Evolutionary conservation across 1,140 invertebrate genomes (phyloP).

Genomic region (Conus ventricosus): DNA sequence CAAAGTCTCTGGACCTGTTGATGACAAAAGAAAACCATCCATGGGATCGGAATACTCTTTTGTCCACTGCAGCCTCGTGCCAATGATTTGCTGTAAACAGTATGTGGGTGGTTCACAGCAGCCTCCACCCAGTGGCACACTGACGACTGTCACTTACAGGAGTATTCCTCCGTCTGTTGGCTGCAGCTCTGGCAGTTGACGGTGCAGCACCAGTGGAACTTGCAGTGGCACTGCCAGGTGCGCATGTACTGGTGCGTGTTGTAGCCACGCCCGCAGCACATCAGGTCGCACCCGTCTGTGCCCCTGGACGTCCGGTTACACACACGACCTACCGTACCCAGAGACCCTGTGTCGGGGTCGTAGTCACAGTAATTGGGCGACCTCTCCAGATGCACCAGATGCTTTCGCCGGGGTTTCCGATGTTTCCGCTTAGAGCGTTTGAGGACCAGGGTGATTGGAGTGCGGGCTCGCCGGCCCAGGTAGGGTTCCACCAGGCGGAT

Average conservation of each 20-base stretch:
- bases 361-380: conserved; percentile 96
- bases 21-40: no score
- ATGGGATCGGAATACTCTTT: no score
- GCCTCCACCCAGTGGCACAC: no score
- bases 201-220: conserved; percentile 77
- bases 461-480: conserved; percentile 51
- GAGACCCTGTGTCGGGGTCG: conserved; percentile 77
- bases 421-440: conserved; percentile 81
- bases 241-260: conserved; percentile 66
- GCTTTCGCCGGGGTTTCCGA: conserved; percentile 76
- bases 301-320: neutral
- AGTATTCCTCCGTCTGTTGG: conserved; percentile 72
- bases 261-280: conserved; percentile 2
- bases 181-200: conserved; percentile 76
- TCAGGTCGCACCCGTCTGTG: neutral
- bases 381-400: conserved; percentile 90
- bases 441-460: conserved; percentile 71
- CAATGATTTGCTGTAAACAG: no score
- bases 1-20: no score
- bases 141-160: conserved; percentile 68
- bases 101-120: no score
- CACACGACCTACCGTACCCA: conserved; percentile 55
- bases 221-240: conserved; percentile 76
- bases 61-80: no score
- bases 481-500: conserved; percentile 83